A percentile compares a stretch with the other conserved stretches of the same genome.
Evolutionary conservation across 2,113 vertebrate genomes (phyloP).

Genomic region (Platichthys stellatus): DNA sequence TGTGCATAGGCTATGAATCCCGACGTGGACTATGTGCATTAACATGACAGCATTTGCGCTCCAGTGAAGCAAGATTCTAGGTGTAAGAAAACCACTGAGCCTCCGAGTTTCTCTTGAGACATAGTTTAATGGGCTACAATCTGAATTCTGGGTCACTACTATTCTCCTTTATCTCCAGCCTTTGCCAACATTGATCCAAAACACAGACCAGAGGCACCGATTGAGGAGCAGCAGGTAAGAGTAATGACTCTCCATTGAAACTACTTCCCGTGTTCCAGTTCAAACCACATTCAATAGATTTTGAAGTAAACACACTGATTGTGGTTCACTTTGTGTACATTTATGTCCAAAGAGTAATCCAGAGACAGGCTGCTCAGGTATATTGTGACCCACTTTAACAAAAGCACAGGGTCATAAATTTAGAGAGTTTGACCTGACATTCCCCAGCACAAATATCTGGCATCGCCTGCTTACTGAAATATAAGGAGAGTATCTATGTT

Average conservation of each 20-base stretch:
- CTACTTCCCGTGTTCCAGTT: not conserved
- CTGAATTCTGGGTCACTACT: slow-evolving; percentile 58
- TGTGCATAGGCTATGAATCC: slow-evolving; percentile 30
- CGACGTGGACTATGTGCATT: slow-evolving; percentile 29
- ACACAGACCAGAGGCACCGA: slow-evolving; percentile 12
- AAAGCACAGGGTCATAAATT: slow-evolving; percentile 7
- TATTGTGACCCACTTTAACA: slow-evolving; percentile 23
- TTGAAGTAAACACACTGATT: not conserved
- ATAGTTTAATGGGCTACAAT: slow-evolving; percentile 56
- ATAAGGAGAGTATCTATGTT: not conserved
- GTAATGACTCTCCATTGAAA: slow-evolving; percentile 6
- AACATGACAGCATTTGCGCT: slow-evolving; percentile 44
- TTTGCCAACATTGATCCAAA: slow-evolving; percentile 30
- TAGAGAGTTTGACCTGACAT: slow-evolving; percentile 18
- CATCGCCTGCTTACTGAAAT: not conserved
- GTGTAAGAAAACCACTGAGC: slow-evolving; percentile 50
- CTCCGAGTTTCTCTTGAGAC: slow-evolving; percentile 22
- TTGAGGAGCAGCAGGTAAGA: slow-evolving; percentile 2
- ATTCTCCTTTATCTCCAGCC: slow-evolving; percentile 15
- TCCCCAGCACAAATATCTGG: not conserved
- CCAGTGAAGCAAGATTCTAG: slow-evolving; percentile 34
- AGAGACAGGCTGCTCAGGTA: not conserved
- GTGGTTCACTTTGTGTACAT: not conserved
- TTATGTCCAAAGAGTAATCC: not conserved
- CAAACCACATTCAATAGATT: not conserved